Evolutionary conservation across 1,140 invertebrate genomes (phyloP), one percentile per base, ranked within the genome.

Genomic region (Teleogryllus occipitalis): DNA sequence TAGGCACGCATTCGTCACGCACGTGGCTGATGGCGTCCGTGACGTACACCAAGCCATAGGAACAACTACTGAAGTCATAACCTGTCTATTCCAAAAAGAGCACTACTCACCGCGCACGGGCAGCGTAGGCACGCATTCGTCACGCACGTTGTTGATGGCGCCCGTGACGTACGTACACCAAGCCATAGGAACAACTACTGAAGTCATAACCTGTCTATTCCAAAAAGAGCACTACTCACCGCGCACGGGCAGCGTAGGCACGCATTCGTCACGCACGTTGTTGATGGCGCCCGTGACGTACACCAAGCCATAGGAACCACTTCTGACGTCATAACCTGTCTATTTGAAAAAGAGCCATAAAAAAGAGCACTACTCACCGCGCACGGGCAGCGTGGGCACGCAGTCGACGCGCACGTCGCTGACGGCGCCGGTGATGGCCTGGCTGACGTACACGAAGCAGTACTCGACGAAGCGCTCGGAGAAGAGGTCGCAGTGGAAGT

Each of bases 391-490:
- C 0, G 94, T 95, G 2, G 94, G 94, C 48, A 95, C 89, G 83
- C 94, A 96, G 84, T 94, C 91, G 87, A 92, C 91, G 79, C 93
- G 88, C 5, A 95, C 93, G 85, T 96, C 93, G 8, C 92, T 90
- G 78, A 95, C 93, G 1, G 94, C 93, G 3, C 93, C 93, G 3
- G 91, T 94, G 47, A 93, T 91, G 0, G 93, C 92, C 81, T 94
- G 91, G 74, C 92, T 95, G 8, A 95, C 93, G 84, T 96, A 96
- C 77, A 93, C 91, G 85, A 96, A 95, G 85, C 94, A 96, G 82
- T 95, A 95, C 83, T 95, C 94, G 49, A 94, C 90, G 83, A 91
- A 96, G 73, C 91, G 89, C 85, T 95, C 93, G 27, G 90, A 92
- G 85, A 95, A 95, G 3, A 94, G 87, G n/a, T 94, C 92, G 83